phyloP scores from a whole-genome alignment of 2,888 invertebrate genomes.

The Chrysopilus asiliformis region DNA sequence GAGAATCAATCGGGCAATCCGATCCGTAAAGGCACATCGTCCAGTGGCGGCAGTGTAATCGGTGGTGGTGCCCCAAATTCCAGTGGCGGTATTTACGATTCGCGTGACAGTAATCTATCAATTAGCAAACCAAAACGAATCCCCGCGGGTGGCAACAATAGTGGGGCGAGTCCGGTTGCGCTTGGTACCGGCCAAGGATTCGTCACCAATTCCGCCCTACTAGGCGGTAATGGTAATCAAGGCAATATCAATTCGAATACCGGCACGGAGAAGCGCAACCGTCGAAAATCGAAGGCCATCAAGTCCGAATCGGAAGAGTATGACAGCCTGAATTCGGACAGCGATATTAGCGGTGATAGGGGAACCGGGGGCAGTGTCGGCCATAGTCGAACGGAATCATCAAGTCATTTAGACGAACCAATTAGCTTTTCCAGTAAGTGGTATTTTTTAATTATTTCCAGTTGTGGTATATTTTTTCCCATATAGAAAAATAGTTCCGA shows the following conservation, averaged over 20 bases:
- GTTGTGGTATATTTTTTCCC: too few relatives aligned
- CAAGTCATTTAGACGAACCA: constrained; percentile 38
- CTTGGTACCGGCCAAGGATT: too few relatives aligned
- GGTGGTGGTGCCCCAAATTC: constrained; percentile 16
- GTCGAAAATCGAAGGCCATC: constrained; percentile 39
- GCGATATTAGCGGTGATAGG: constrained; percentile 37
- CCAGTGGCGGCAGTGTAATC: constrained; percentile 13
- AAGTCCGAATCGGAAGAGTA: constrained; percentile 45
- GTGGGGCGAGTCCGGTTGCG: neutral
- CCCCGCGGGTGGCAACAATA: too few relatives aligned
- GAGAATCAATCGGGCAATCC: constrained; percentile 39
- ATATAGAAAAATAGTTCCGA: too few relatives aligned
- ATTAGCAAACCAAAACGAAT: too few relatives aligned
- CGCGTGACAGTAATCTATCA: constrained; percentile 5
- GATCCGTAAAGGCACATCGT: constrained; percentile 7
- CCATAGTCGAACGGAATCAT: constrained; percentile 38
- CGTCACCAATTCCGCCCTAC: too few relatives aligned
- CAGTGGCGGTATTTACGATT: constrained; percentile 14
- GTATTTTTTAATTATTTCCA: too few relatives aligned
- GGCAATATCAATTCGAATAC: constrained; percentile 10
- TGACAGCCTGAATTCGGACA: constrained; percentile 43
- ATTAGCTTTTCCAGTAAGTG: constrained; percentile 19
- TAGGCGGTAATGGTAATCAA: too few relatives aligned
- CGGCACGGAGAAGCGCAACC: constrained; percentile 31
- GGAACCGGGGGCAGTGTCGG: constrained; percentile 29